Evolutionary conservation across 2,113 vertebrate genomes (phyloP).

Genomic region (Otis tarda): DNA sequence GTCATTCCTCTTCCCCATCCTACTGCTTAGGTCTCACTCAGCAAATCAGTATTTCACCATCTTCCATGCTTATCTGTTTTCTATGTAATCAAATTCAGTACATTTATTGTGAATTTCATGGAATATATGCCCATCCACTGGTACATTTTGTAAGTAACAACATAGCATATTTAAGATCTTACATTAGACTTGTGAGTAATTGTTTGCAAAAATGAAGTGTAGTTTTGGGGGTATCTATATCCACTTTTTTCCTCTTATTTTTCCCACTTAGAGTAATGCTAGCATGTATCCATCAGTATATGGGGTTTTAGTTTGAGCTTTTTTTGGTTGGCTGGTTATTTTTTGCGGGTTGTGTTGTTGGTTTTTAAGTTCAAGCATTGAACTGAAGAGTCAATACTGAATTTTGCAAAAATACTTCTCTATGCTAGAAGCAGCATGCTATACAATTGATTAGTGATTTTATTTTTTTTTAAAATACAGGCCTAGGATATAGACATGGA

Average conservation of each 20-base stretch:
- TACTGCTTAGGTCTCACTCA: neutral
- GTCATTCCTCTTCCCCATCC: neutral
- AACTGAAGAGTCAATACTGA: neutral
- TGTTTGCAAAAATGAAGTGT: neutral
- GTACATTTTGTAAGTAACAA: neutral
- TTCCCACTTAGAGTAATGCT: neutral
- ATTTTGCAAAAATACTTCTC: neutral
- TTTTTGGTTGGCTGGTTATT: neutral
- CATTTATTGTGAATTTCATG: neutral
- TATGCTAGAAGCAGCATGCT: neutral
- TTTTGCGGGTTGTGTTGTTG: neutral
- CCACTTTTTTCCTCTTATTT: neutral
- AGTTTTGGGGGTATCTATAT: neutral
- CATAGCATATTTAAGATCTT: neutral
- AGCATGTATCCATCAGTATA: neutral
- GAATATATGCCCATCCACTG: neutral
- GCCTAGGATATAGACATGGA: neutral
- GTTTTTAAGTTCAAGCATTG: neutral
- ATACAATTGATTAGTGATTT: neutral
- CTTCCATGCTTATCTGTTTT: neutral
- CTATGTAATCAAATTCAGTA: neutral
- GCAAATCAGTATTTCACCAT: neutral
- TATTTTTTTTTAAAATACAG: neutral
- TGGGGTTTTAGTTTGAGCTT: fast-evolving
- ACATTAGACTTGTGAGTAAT: neutral